A percentile compares a stretch with the other conserved stretches of the same genome.
phyloP scores from a whole-genome alignment of 2,888 invertebrate species.

The Ctena decussata region DNA sequence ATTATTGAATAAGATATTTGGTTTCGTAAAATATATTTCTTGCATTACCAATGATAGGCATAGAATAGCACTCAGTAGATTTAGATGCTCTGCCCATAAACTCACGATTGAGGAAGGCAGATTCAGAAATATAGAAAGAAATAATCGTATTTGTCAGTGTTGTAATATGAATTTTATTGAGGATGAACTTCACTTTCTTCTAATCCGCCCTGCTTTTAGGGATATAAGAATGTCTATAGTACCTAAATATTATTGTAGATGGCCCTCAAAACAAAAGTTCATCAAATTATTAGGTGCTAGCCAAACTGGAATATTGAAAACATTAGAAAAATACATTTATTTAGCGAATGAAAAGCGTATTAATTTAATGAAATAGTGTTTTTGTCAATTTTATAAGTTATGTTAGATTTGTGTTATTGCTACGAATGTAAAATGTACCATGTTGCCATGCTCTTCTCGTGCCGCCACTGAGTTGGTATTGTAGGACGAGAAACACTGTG shows the following conservation, averaged over 20 bases:
- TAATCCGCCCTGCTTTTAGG: neutral
- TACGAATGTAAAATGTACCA: too few species aligned
- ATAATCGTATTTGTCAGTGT: neutral
- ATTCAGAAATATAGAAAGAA: neutral
- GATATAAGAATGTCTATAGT: neutral
- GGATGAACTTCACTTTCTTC: neutral
- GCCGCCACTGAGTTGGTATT: too few species aligned
- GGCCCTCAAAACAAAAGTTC: neutral
- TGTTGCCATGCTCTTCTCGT: too few species aligned
- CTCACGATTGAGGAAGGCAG: neutral
- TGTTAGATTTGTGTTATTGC: too few species aligned
- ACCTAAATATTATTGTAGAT: neutral
- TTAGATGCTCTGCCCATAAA: neutral
- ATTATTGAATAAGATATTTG: neutral
- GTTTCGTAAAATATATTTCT: neutral
- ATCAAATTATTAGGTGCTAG: neutral
- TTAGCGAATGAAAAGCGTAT: neutral
- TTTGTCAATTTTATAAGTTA: too few species aligned
- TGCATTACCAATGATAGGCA: neutral
- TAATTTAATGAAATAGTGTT: too few species aligned
- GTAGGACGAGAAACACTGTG: too few species aligned
- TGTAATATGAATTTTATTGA: neutral
- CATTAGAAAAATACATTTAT: neutral
- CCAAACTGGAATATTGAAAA: neutral
- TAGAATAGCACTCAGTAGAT: neutral